These are phyloP conservation scores for Abrostola triplasia DNA, from an alignment of 2,888 invertebrate species.

Conservation along the genomic window DNA sequence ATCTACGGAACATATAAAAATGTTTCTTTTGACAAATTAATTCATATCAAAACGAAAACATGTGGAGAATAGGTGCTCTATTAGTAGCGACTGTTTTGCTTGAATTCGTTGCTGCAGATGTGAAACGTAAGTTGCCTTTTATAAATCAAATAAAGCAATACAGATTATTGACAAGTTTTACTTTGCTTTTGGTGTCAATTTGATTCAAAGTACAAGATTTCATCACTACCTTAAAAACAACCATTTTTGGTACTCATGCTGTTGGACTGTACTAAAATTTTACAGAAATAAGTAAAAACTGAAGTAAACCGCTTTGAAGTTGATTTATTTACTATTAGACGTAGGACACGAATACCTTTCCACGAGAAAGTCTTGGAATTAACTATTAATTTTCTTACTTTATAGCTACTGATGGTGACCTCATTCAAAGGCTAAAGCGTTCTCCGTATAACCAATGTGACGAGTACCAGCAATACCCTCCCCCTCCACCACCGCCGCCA, in stretches of 20 bases:
- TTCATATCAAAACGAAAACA: slow-evolving; percentile 63
- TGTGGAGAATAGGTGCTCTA: slow-evolving; percentile 71
- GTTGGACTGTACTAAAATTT: too few relatives aligned
- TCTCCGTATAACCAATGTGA: slow-evolving; percentile 66
- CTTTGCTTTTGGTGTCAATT: too few relatives aligned
- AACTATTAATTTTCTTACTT: slow-evolving; percentile 44
- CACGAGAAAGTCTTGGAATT: too few relatives aligned
- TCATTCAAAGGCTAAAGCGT: slow-evolving; percentile 69
- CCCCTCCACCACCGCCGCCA: slow-evolving; percentile 27
- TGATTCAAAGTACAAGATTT: too few relatives aligned
- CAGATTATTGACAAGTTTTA: too few relatives aligned
- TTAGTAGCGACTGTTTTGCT: slow-evolving; percentile 54
- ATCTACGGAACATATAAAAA: slow-evolving; percentile 71
- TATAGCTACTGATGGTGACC: slow-evolving; percentile 55
- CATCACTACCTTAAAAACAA: too few relatives aligned
- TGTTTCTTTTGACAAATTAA: slow-evolving; percentile 56
- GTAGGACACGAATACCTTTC: too few relatives aligned
- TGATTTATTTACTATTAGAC: too few relatives aligned
- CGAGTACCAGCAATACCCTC: slow-evolving; percentile 51
- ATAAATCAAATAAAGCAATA: background rate
- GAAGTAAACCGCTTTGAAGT: too few relatives aligned
- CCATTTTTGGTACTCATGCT: too few relatives aligned
- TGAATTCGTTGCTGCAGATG: slow-evolving; percentile 56
- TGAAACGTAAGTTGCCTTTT: slow-evolving; percentile 65
- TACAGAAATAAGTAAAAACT: too few relatives aligned